These are phyloP conservation scores for Myotis yumanensis DNA, from an alignment of 2,113 vertebrate genomes.

Conservation along the genomic window DNA sequence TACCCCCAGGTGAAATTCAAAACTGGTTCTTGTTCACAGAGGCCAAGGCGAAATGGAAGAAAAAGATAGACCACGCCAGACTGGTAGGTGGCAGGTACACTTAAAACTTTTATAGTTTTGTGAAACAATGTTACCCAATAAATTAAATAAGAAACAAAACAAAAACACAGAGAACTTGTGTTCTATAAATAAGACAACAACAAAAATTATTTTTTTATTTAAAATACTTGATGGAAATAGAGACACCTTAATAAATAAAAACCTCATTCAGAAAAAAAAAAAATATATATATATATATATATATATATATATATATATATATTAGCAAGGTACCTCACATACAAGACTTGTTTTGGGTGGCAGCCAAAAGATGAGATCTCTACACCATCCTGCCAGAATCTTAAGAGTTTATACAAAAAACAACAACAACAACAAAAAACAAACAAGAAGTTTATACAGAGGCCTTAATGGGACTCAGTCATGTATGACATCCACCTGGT, in stretches of 20 bases:
- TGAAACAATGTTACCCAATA: no score
- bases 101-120: no score
- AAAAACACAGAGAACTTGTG: no score
- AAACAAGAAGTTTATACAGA: background rate
- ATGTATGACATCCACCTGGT: background rate
- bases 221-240: no score
- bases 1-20: background rate
- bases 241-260: no score
- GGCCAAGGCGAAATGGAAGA: background rate
- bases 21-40: background rate
- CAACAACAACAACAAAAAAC: background rate
- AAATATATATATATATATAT: no score
- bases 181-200: no score
- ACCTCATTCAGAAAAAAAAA: no score
- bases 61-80: background rate
- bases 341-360: background rate
- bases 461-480: background rate
- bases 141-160: no score
- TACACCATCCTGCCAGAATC: background rate
- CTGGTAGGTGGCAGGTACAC: background rate
- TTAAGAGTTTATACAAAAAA: background rate
- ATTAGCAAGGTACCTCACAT: background rate
- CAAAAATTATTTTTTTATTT: no score
- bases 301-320: no score
- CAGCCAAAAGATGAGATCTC: background rate